These are phyloP conservation scores for Pelodiscus sinensis DNA, from an alignment of 2,113 vertebrate species.

Conservation along the genomic window DNA sequence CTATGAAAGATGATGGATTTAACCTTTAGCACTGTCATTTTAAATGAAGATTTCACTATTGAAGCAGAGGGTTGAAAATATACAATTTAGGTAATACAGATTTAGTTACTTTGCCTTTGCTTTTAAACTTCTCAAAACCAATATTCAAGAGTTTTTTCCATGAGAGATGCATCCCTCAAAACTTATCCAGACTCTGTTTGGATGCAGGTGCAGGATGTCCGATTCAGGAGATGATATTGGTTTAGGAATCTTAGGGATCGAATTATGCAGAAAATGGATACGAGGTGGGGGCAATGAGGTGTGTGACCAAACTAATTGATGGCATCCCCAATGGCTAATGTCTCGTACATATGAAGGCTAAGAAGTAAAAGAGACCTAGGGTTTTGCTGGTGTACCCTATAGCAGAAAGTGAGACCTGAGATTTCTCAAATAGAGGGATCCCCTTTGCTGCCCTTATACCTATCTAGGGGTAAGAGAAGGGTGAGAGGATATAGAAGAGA, in stretches of 20 bases:
- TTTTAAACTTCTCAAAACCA: neutral
- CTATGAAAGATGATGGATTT: neutral
- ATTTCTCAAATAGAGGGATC: neutral
- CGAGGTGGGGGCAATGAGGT: neutral
- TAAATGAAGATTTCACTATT: neutral
- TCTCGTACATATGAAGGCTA: neutral
- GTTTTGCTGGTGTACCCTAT: neutral
- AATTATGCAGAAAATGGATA: neutral
- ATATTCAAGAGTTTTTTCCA: neutral
- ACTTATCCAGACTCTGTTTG: neutral
- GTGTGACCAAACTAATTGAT: neutral
- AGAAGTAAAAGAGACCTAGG: neutral
- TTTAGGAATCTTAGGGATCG: neutral
- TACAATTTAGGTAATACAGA: neutral
- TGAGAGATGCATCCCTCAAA: neutral
- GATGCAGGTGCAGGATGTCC: neutral
- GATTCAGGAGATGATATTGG: neutral
- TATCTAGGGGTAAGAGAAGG: neutral
- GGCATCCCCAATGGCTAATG: neutral
- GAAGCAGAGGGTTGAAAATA: neutral
- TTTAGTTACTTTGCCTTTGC: neutral
- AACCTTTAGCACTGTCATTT: neutral
- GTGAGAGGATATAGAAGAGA: neutral
- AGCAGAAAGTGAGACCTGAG: neutral
- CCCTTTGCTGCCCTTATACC: neutral